Base-by-base conservation (phyloP, 1,140 invertebrate genomes). In the Heliconius himera region DNA sequence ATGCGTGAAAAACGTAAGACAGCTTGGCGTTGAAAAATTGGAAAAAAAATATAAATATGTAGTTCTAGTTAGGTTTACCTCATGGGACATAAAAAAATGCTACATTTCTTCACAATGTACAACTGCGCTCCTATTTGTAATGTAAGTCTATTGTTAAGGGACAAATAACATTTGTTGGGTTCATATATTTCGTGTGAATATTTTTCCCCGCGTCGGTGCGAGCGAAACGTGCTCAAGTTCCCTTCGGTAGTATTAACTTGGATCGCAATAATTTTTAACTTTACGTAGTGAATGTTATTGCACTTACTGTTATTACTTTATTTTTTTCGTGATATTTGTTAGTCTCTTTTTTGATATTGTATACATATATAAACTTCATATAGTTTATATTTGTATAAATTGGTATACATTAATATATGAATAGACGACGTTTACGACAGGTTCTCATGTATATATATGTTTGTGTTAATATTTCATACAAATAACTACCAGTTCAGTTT, bases 121-220 rank as follows among this genome's bases (percentile, higher is more conserved):
- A 66, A 66, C 9, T 66, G 22, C 11, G 3, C 60, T 66, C 20
- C 56, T 56, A n/a, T n/a, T 26, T 66, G 60, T 66, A 66, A 66
- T 29, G 60, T 66, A 66, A 66, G n/a, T 22, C 60, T 66, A 66
- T 66, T 66, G 60, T 26, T 66, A 66, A 66, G 60, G 60, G 60
- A 66, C 60, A 66, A 66, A 66, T 66, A 66, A 66, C 60, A 66
- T 66, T 66, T 66, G 60, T 66, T 66, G 60, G 60, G 60, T 66
- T 66, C 60, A 29, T 22, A 66, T 66, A 66, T 66, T 66, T 66
- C 22, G 60, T 26, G 22, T 26, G 22, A 66, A 26, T 22, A 26
- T 66, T 66, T 66, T 66, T 16, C 20, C 22, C 11, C 38, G 38
- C 22, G 56, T 66, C n/a, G 22, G 60, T 66, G 60, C 60, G 60